Base-by-base conservation (phyloP, 2,113 vertebrate species). In the Philantomba maxwellii region DNA sequence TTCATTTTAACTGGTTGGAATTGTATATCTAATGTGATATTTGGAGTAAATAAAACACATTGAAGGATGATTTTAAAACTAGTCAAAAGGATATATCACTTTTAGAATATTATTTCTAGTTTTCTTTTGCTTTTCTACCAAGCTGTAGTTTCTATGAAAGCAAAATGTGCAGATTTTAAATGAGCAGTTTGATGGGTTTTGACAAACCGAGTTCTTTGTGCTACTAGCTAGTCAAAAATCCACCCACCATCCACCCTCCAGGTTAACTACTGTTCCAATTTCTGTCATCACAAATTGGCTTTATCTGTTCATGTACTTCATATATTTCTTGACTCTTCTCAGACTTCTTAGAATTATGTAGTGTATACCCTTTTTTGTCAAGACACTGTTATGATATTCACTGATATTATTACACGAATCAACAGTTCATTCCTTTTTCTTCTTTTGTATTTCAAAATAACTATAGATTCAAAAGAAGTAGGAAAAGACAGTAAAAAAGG, bases 21-120 rank as follows among this genome's bases (percentile, higher is more conserved):
- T 96, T 98, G 95, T 97, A 96, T 98, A 98, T 96, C 94, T 98
- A 98, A 98, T 97, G 95, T 98, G 98, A 98, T 97, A 98, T 98
- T 98, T 98, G 97, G 96, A 98, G 96, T 98, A 98, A 98, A 98
- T 96, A 94, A 98, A 98, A 97, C 30, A 84, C 8, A 60, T 26
- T 86, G 93, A 2, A 58, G 47, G 43, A 81, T 25, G n/a, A 57
- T 82, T 93, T 58, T 86, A 47, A 62, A 17, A 93, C 16, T 66
- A 21, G 4, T 70, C 85, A 91, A 64, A 87, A 81, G 47, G 47
- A 51, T 5, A 36, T 70, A 47, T 55, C 47, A 80, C n/a, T 87
- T 93, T 66, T 28, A 7, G 23, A 83, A 89, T 92, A 36, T 47
- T 86, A 70, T n/a, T 83, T 97, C 57, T 77, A 89, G 30, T 45